Evolutionary conservation across 2,797 vertebrate species (phyloP).

Genomic region (Acomys russatus): DNA sequence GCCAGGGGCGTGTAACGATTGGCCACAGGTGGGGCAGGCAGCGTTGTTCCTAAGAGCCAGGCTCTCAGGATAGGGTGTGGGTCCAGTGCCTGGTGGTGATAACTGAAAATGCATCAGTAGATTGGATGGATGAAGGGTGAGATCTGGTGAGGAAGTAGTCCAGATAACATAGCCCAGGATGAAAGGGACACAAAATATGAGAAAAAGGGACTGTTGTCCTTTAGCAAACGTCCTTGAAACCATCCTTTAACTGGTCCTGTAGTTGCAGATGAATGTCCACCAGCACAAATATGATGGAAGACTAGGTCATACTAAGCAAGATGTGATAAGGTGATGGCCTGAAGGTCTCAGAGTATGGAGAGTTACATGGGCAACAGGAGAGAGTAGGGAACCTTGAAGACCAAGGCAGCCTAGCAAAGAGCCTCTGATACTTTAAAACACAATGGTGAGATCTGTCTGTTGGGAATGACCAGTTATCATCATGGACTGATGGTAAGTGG

Average conservation of each 20-base stretch:
- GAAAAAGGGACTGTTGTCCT: background rate
- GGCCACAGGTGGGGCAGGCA: accelerated
- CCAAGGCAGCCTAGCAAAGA: background rate
- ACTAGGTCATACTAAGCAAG: background rate
- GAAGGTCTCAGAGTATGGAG: background rate
- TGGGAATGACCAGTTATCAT: background rate
- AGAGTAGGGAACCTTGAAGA: background rate
- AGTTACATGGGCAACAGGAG: background rate
- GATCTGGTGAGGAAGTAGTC: background rate
- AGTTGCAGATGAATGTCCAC: background rate
- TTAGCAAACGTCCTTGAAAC: background rate
- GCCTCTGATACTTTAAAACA: background rate
- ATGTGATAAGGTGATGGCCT: background rate
- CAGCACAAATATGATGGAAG: background rate
- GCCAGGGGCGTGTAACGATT: background rate
- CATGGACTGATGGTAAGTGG: background rate
- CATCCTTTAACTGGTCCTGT: background rate
- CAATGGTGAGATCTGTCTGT: background rate
- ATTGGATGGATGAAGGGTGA: background rate
- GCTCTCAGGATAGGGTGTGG: background rate
- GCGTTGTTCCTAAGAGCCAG: background rate
- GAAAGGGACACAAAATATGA: background rate
- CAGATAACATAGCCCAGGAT: background rate
- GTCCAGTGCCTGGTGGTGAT: too few relatives aligned
- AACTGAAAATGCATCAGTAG: background rate